Conservation (phyloP, 2,888 invertebrate genomes). For the Drosophila falleni region DNA sequence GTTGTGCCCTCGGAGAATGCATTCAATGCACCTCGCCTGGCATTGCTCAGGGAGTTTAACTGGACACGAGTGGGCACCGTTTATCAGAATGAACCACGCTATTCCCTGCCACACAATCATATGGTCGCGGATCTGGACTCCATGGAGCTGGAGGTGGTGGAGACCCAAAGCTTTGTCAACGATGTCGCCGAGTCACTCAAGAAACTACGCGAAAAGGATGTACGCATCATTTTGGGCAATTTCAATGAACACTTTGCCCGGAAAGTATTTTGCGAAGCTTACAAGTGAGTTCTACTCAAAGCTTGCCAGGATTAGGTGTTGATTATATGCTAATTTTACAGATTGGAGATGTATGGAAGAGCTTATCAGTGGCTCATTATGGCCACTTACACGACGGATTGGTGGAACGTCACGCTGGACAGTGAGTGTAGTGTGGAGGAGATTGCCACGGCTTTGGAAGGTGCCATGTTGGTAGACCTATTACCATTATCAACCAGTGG, state of each 20-base stretch:
- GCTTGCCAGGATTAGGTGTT: background rate
- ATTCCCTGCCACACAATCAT: slow-evolving; percentile 95
- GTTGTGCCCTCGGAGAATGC: slow-evolving; percentile 98
- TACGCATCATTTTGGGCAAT: slow-evolving; percentile 97
- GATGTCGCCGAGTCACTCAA: slow-evolving; percentile 93
- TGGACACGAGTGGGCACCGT: slow-evolving; percentile 99
- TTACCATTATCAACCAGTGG: slow-evolving; percentile 94
- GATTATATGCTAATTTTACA: slow-evolving; percentile 69
- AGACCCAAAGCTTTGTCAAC: slow-evolving; percentile 96
- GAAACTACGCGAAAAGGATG: slow-evolving; percentile 95
- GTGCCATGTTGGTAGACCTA: slow-evolving; percentile 95
- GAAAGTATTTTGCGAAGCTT: slow-evolving; percentile 94
- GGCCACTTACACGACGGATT: slow-evolving; percentile 92
- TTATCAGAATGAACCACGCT: slow-evolving; percentile 97
- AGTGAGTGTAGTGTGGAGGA: slow-evolving; percentile 91
- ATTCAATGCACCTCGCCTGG: slow-evolving; percentile 96
- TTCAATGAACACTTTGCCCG: slow-evolving; percentile 98
- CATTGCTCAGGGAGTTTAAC: slow-evolving; percentile 95
- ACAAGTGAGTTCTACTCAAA: slow-evolving; percentile 86
- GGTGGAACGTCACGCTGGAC: slow-evolving; percentile 89
- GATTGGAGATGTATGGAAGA: slow-evolving; percentile 94
- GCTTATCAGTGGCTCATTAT: slow-evolving; percentile 98
- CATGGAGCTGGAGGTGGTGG: slow-evolving; percentile 92
- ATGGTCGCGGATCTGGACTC: slow-evolving; percentile 94
- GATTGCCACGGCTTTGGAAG: slow-evolving; percentile 92